Percentiles rank a stretch among this genome's conserved stretches.
Evolutionary conservation across 2,888 invertebrate genomes (phyloP).

Genomic region (Pristionchus arcanus): DNA sequence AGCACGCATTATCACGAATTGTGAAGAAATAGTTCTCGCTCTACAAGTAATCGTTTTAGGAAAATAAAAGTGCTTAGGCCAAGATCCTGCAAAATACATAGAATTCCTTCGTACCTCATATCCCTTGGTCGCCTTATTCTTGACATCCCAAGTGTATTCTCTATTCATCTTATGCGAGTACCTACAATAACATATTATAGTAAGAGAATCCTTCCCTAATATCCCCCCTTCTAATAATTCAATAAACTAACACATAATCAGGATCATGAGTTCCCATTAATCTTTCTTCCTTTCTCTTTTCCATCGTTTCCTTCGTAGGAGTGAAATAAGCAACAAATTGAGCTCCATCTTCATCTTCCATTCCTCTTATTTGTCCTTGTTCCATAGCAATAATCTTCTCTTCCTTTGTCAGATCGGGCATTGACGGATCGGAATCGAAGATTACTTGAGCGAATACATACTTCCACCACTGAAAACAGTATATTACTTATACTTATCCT

Average conservation of each 20-base stretch:
- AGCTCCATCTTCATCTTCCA: constrained; percentile 98
- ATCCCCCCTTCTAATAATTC: neutral
- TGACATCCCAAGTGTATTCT: constrained; percentile 99
- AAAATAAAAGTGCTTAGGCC: neutral
- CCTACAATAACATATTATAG: constrained; percentile 70
- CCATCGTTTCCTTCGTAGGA: constrained; percentile 93
- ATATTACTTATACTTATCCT: neutral
- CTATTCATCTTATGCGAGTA: constrained; percentile 98
- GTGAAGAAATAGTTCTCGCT: constrained; percentile 81
- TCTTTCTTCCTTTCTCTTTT: constrained; percentile 90
- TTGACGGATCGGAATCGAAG: constrained; percentile 98
- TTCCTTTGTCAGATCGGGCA: constrained; percentile 83
- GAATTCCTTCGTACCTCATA: constrained; percentile 75
- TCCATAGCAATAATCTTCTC: constrained; percentile 62
- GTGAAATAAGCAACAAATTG: constrained; percentile 99
- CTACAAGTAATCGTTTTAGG: neutral
- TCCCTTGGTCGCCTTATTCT: constrained; percentile 84
- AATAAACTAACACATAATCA: constrained; percentile 58
- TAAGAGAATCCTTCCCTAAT: neutral
- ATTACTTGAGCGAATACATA: constrained; percentile 97
- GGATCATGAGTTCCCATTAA: constrained; percentile 86
- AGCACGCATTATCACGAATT: constrained; percentile 77
- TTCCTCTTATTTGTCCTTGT: constrained; percentile 86
- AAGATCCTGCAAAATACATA: neutral
- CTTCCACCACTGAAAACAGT: constrained; percentile 88